Conservation (phyloP, 2,797 vertebrate genomes). For the Ciconia nigra region DNA sequence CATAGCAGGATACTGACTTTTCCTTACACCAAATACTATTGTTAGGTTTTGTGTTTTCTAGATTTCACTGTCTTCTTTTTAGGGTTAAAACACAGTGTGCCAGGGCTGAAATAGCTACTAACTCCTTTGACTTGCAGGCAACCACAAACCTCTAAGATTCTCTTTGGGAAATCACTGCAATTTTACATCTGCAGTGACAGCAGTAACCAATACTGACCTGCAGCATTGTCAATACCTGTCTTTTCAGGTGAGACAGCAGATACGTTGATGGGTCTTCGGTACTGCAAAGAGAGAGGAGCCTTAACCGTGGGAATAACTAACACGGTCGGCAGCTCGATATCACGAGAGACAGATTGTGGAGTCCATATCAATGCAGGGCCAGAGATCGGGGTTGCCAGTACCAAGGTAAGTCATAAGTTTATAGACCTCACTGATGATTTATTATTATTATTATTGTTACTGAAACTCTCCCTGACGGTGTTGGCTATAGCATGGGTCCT, state of each 20-base stretch:
- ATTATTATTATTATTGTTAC: neutral
- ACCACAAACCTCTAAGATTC: neutral
- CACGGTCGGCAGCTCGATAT: constrained; percentile 97
- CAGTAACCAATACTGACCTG: fast-evolving
- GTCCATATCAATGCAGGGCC: constrained; percentile 98
- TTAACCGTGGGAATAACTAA: constrained; percentile 96
- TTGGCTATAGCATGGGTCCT: fast-evolving
- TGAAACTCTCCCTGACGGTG: neutral
- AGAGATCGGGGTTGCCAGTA: constrained; percentile 96
- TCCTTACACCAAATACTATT: neutral
- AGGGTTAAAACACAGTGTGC: neutral
- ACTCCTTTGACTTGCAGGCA: neutral
- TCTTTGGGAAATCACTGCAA: neutral
- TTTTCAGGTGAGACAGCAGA: constrained; percentile 93
- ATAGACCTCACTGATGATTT: neutral
- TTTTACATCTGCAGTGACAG: neutral
- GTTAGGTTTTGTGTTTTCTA: neutral
- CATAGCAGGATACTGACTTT: neutral
- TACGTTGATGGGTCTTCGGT: constrained; percentile 91
- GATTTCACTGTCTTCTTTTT: too few relatives aligned
- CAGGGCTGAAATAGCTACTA: neutral
- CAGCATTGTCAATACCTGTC: neutral
- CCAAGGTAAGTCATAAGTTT: constrained; percentile 80
- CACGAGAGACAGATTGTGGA: constrained; percentile 95
- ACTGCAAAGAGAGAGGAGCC: constrained; percentile 94